Evolutionary conservation across 2,888 invertebrate genomes (phyloP).

Genomic region (Clanis bilineata): DNA sequence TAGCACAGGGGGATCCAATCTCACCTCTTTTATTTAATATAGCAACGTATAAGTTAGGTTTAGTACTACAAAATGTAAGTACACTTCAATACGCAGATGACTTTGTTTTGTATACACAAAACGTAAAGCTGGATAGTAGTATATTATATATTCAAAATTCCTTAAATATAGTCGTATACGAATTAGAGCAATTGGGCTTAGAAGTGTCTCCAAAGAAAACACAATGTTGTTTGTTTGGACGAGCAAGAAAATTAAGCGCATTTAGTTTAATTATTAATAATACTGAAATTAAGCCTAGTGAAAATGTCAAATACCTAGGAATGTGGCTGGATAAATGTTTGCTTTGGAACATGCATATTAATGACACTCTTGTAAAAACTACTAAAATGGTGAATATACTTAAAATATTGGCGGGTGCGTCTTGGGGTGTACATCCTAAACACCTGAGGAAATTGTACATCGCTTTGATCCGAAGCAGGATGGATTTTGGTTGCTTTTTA

Average conservation of each 20-base stretch:
- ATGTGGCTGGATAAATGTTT: slow-evolving; percentile 33
- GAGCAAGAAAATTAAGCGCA: slow-evolving; percentile 16
- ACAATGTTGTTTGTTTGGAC: slow-evolving; percentile 31
- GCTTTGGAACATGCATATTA: slow-evolving; percentile 34
- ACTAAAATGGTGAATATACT: slow-evolving; percentile 31
- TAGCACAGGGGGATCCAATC: slow-evolving; percentile 34
- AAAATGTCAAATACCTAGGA: slow-evolving; percentile 33
- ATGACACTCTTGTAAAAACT: slow-evolving; percentile 25
- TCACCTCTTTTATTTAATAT: slow-evolving; percentile 36
- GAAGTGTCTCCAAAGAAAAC: slow-evolving; percentile 29
- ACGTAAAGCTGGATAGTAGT: background rate
- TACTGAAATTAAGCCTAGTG: slow-evolving; percentile 9
- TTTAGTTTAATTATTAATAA: slow-evolving; percentile 19
- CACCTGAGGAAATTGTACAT: slow-evolving; percentile 32
- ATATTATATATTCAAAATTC: slow-evolving; percentile 2
- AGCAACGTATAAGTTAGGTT: slow-evolving; percentile 20
- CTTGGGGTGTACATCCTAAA: slow-evolving; percentile 35
- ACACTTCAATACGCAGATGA: slow-evolving; percentile 33
- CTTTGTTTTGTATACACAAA: slow-evolving; percentile 1
- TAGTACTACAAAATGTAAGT: slow-evolving; percentile 13
- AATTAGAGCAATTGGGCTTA: slow-evolving; percentile 21
- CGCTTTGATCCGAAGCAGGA: slow-evolving; percentile 27
- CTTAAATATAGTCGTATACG: slow-evolving; percentile 18
- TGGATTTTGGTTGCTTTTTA: slow-evolving; percentile 30
- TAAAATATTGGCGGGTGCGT: slow-evolving; percentile 29